A percentile compares a stretch with the other conserved stretches of the same genome.
Evolutionary conservation across 2,888 invertebrate genomes (phyloP).

Genomic region (Sclerodermus sp.): DNA sequence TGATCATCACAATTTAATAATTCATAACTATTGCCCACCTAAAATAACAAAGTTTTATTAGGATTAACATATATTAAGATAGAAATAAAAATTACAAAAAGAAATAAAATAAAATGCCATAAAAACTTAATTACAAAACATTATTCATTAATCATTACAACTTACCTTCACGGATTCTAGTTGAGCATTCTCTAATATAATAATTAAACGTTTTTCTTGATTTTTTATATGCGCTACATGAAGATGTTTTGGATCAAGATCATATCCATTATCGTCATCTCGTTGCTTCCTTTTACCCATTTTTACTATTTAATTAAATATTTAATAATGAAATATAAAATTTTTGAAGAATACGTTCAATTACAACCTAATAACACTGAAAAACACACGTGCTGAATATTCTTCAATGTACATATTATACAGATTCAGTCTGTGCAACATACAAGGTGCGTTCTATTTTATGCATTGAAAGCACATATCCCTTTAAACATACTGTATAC

Average conservation of each 20-base stretch:
- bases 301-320: constrained; percentile 8
- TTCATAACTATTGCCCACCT: constrained; percentile 88
- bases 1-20: constrained; percentile 95
- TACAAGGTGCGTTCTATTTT: too few relatives aligned
- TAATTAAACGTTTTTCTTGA: constrained; percentile 87
- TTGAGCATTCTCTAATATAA: constrained; percentile 92
- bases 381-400: too few relatives aligned
- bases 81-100: constrained; percentile 9
- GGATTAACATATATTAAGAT: constrained; percentile 1
- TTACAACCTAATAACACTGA: too few relatives aligned
- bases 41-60: constrained; percentile 11
- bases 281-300: constrained; percentile 62
- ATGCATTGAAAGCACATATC: too few relatives aligned
- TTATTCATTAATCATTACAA: neutral
- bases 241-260: constrained; percentile 80
- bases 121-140: neutral
- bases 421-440: too few relatives aligned
- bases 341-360: too few relatives aligned
- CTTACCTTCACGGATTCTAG: constrained; percentile 92
- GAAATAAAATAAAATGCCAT: neutral
- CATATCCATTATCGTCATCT: constrained; percentile 66
- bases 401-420: too few relatives aligned
- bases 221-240: constrained; percentile 77
- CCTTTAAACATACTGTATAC: too few relatives aligned
- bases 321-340: neutral